These are phyloP conservation scores for Allygus modestus DNA, from an alignment of 2,888 invertebrate species.

Conservation along the genomic window DNA sequence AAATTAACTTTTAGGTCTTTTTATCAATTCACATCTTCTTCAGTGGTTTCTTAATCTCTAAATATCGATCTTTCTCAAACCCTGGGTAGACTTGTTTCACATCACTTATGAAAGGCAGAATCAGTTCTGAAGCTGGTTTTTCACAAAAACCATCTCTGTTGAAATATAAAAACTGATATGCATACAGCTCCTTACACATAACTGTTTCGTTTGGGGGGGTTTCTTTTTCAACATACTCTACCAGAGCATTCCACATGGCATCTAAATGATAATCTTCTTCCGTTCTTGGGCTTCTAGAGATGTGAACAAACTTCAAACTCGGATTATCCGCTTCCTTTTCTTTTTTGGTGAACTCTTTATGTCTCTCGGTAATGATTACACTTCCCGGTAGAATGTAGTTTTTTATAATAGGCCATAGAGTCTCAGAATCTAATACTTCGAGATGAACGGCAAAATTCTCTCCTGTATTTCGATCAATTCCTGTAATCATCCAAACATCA, in stretches of 20 bases:
- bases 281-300: neutral
- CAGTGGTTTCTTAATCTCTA: neutral
- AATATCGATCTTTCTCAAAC: neutral
- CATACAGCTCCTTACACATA: slow-evolving; percentile 21
- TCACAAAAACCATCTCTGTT: slow-evolving; percentile 33
- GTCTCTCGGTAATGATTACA: neutral
- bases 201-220: neutral
- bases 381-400: slow-evolving; percentile 45
- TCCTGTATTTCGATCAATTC: slow-evolving; percentile 35
- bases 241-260: slow-evolving; percentile 27
- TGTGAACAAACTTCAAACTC: neutral
- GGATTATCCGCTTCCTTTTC: slow-evolving; percentile 13
- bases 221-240: slow-evolving; percentile 19
- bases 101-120: slow-evolving; percentile 34
- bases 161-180: slow-evolving; percentile 41
- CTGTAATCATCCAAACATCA: slow-evolving; percentile 40
- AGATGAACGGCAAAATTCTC: slow-evolving; percentile 24
- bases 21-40: neutral
- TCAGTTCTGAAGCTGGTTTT: slow-evolving; percentile 40
- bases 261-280: slow-evolving; percentile 39
- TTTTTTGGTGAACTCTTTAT: slow-evolving; percentile 12
- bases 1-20: no score
- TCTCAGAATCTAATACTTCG: slow-evolving; percentile 5
- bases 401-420: slow-evolving; percentile 31
- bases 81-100: slow-evolving; percentile 46